phyloP scores from a whole-genome alignment of 2,113 vertebrate genomes.

The Clarias macrocephalus region DNA sequence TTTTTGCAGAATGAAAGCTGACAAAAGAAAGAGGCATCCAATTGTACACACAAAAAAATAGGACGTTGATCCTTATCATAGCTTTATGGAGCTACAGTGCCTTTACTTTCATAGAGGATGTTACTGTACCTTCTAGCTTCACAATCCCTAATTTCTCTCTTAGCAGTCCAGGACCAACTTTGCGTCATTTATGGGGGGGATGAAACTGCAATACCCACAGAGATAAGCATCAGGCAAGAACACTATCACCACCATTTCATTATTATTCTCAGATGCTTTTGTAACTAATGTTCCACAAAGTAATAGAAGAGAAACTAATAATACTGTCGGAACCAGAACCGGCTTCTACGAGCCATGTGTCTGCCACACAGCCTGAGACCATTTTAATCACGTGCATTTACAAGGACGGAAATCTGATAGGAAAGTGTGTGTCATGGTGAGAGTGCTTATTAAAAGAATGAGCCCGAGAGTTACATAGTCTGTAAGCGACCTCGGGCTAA shows the following conservation, averaged over 20 bases:
- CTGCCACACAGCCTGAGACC: neutral
- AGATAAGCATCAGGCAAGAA: neutral
- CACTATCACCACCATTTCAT: neutral
- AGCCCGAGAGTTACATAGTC: slow-evolving; percentile 11
- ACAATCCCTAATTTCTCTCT: neutral
- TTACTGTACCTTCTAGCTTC: neutral
- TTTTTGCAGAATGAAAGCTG: too few relatives aligned
- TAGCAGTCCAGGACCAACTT: neutral
- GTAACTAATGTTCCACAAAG: neutral
- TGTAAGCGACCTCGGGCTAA: slow-evolving; percentile 36
- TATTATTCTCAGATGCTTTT: neutral
- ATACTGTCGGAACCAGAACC: neutral
- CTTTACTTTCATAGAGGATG: neutral
- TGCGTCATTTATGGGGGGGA: neutral
- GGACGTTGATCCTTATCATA: neutral
- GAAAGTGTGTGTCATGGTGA: neutral
- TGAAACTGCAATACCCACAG: neutral
- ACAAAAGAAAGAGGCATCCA: too few relatives aligned
- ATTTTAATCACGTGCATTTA: neutral
- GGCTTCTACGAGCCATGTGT: neutral
- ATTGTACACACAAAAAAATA: neutral
- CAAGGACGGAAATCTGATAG: neutral
- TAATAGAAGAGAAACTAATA: neutral
- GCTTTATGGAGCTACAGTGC: neutral
- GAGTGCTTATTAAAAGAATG: neutral